Base-by-base conservation (phyloP, 2,888 invertebrate species). In the Clivina fossor region DNA sequence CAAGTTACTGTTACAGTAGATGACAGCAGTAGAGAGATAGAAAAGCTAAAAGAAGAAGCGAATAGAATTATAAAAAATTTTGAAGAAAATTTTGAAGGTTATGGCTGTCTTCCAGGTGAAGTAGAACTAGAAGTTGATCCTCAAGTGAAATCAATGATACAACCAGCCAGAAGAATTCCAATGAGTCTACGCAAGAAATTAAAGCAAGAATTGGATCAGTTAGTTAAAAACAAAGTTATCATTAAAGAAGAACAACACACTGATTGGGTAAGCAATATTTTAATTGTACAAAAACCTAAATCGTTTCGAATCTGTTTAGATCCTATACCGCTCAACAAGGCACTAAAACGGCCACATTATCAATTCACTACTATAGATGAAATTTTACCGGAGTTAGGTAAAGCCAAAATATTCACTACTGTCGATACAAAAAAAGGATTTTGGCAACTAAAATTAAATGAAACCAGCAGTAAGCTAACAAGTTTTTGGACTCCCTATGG, bases 291-390 rank as follows among this genome's bases (percentile, higher is more conserved):
- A 20, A 56, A 37, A 33, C 37, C 38, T 33, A 30, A 57, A 38
- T 54, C 38, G 8, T 24, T 59, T 13, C 28, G 60, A 38, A 56
- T 60, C n/a, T 60, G 58, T 47, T 30, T 60, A n/a, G 60, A 59
- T 24, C 54, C 58, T 2, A 43, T 44, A 8, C 37, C 41, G 11
- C 18, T 59, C 5, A 59, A 60, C 18, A 53, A 28, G 16, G 54
- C 58, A 30, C 20, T 59, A 28, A 51, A 50, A 26, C 33, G 56
- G 4, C 56, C 60, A 5, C 40, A 60, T 37, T 44, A 44, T 8
- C 58, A 60, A 22, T 46, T 60, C 18, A 38, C 44, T 18, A 60
- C 58, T 2, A 24, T 60, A 19, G 58, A 60, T 47, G 47, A 58
- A 49, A 43, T 43, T 22, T 9, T 43, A 13, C 43, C 43, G 13